Percentiles rank a stretch among this genome's conserved stretches.
These are phyloP conservation scores for Scaptomyza pallida DNA, from an alignment of 1,140 invertebrate species.

Conservation along the genomic window DNA sequence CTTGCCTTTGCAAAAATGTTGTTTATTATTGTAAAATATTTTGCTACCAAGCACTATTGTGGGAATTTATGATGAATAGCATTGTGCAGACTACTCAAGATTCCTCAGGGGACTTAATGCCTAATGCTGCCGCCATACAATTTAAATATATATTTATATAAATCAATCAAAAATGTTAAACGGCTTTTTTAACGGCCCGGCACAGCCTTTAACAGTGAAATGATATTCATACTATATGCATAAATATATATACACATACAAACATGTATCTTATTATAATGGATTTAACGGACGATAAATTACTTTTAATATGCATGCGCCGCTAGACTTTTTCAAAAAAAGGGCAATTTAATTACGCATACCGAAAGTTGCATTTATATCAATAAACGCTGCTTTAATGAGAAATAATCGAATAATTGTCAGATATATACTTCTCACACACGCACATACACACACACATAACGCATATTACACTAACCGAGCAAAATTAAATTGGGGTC, in stretches of 20 bases:
- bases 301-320: slow-evolving; percentile 19
- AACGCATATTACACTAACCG: slow-evolving; percentile 37
- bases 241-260: slow-evolving; percentile 4
- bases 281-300: slow-evolving; percentile 39
- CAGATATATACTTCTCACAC: slow-evolving; percentile 41
- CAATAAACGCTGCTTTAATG: slow-evolving; percentile 67
- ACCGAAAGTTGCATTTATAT: slow-evolving; percentile 67
- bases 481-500: slow-evolving; percentile 64
- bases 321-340: slow-evolving; percentile 49
- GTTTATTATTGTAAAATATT: slow-evolving; percentile 65
- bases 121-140: neutral
- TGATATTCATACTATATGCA: neutral
- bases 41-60: slow-evolving; percentile 20
- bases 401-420: slow-evolving; percentile 74
- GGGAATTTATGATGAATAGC: slow-evolving; percentile 50
- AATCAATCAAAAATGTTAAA: slow-evolving; percentile 6
- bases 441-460: slow-evolving; percentile 20
- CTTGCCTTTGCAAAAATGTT: slow-evolving; percentile 57
- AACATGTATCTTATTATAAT: slow-evolving; percentile 32
- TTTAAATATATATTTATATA: slow-evolving; percentile 15
- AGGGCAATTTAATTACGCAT: slow-evolving; percentile 66
- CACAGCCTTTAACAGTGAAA: neutral
- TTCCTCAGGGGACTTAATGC: neutral
- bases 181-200: neutral
- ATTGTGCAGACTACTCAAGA: neutral